These are phyloP conservation scores for Drosophila mercatorum DNA, from an alignment of 2,888 invertebrate species.

Conservation along the genomic window DNA sequence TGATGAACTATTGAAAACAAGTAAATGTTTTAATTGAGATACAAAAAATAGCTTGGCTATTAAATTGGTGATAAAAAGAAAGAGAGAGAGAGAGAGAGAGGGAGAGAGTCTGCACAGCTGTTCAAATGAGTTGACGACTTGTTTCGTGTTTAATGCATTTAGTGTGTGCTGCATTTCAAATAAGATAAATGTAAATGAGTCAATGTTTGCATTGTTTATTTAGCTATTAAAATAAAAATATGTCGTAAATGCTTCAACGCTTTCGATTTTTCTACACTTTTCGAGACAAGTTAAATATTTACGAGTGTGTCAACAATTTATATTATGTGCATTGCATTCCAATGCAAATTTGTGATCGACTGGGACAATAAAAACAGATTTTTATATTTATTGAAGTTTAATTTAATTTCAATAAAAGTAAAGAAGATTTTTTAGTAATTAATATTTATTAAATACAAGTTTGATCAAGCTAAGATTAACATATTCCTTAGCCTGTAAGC, in stretches of 20 bases:
- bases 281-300: slow-evolving; percentile 40
- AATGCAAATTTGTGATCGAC: background rate
- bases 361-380: background rate
- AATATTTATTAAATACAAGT: background rate
- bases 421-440: too few species aligned
- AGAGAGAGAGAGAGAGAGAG: background rate
- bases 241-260: slow-evolving; percentile 46
- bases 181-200: slow-evolving; percentile 35
- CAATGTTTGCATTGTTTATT: slow-evolving; percentile 12
- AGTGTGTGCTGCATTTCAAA: slow-evolving; percentile 24
- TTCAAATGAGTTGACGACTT: slow-evolving; percentile 25
- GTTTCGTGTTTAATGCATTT: slow-evolving; percentile 20
- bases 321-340: slow-evolving; percentile 17
- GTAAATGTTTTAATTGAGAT: slow-evolving; percentile 45
- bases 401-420: background rate
- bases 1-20: slow-evolving; percentile 55
- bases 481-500: slow-evolving; percentile 1
- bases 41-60: slow-evolving; percentile 34
- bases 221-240: slow-evolving; percentile 23
- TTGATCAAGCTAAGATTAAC: background rate
- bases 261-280: slow-evolving; percentile 15
- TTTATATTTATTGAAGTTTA: background rate
- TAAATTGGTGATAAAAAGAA: slow-evolving; percentile 11
- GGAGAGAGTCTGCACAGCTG: background rate
- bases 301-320: slow-evolving; percentile 12